These are phyloP conservation scores for Eretmochelys imbricata DNA, from an alignment of 2,113 vertebrate species.

Conservation along the genomic window DNA sequence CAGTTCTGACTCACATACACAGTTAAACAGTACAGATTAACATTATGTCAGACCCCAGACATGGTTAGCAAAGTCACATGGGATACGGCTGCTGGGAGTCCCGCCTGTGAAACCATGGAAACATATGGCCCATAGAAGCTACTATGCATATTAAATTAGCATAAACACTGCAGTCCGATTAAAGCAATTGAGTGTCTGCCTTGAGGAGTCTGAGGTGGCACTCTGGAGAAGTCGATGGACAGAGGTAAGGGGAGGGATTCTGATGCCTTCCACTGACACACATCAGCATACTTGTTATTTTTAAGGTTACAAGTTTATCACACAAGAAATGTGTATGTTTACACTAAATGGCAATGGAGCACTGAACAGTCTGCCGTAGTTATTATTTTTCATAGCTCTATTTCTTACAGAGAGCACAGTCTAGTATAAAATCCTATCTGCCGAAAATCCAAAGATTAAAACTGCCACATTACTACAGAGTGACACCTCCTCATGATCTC, in stretches of 20 bases:
- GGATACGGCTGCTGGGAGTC: background rate
- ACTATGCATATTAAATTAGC: background rate
- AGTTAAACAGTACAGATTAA: conserved; percentile 8
- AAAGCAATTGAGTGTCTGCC: background rate
- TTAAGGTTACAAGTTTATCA: background rate
- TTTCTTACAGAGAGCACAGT: background rate
- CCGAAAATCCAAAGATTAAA: background rate
- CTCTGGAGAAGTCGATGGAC: background rate
- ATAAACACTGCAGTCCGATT: rapidly evolving
- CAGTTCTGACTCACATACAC: background rate
- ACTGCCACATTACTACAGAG: background rate
- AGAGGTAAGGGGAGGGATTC: background rate
- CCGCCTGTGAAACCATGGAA: rapidly evolving
- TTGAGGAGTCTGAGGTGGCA: background rate
- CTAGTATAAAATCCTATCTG: background rate
- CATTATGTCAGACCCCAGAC: conserved; percentile 34
- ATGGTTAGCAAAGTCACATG: conserved; percentile 10
- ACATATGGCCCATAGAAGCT: rapidly evolving
- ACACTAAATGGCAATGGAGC: rapidly evolving
- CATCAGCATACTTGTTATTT: rapidly evolving
- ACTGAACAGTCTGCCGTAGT: background rate
- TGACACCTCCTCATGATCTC: background rate
- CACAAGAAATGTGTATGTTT: rapidly evolving
- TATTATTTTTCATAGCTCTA: background rate
- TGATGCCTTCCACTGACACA: background rate